Conservation (phyloP, 2,888 invertebrate genomes). For the Euclidia mi region DNA sequence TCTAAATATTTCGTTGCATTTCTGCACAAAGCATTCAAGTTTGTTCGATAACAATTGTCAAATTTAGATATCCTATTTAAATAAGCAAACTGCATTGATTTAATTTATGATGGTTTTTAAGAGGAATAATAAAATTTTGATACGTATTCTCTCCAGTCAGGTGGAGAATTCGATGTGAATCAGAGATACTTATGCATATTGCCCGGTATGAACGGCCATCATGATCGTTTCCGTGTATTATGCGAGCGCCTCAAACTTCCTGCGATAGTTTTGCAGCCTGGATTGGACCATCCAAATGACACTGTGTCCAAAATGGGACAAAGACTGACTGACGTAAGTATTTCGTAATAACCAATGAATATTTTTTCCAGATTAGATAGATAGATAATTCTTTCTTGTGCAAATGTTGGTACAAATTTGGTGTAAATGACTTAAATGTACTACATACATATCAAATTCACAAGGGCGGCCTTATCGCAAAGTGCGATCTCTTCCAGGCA, state of each 20-base stretch:
- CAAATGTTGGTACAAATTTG: too few relatives aligned
- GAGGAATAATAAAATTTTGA: background rate
- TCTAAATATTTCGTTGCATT: too few relatives aligned
- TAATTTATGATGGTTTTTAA: too few relatives aligned
- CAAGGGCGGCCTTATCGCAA: too few relatives aligned
- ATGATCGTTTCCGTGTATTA: slow-evolving; percentile 54
- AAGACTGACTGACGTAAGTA: slow-evolving; percentile 54
- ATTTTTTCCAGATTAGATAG: background rate
- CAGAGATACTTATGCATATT: slow-evolving; percentile 62
- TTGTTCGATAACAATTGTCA: too few relatives aligned
- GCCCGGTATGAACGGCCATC: slow-evolving; percentile 69
- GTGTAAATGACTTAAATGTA: too few relatives aligned
- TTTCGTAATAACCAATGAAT: background rate
- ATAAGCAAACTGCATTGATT: too few relatives aligned
- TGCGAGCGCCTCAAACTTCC: slow-evolving; percentile 66
- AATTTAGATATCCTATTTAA: too few relatives aligned
- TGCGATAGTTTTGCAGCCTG: slow-evolving; percentile 64
- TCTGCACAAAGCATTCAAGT: too few relatives aligned
- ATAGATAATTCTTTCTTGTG: background rate
- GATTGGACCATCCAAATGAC: slow-evolving; percentile 55
- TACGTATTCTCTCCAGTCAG: background rate
- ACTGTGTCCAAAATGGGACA: slow-evolving; percentile 56
- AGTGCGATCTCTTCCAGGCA: too few relatives aligned
- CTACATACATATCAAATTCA: too few relatives aligned
- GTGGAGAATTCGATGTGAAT: slow-evolving; percentile 51